A percentile compares a stretch with the other conserved stretches of the same genome.
These are phyloP conservation scores for Pantelozetes paolii DNA, from an alignment of 2,888 invertebrate species.

Conservation along the genomic window DNA sequence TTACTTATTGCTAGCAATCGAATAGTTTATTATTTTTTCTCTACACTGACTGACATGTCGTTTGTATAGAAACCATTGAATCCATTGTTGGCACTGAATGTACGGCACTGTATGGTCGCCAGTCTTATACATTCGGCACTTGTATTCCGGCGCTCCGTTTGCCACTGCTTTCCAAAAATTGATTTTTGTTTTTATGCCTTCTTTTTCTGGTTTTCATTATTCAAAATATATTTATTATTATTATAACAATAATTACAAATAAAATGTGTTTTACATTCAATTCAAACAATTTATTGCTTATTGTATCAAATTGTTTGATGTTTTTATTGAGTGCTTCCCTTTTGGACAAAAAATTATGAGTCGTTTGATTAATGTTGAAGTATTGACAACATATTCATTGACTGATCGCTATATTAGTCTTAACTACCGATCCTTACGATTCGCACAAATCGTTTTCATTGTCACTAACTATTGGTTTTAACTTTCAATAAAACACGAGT, in stretches of 20 bases:
- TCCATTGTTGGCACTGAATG: constrained; percentile 7
- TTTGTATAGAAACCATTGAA: background rate
- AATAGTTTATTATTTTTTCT: constrained; percentile 30
- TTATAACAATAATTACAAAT: background rate
- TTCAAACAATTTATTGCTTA: background rate
- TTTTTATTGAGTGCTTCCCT: background rate
- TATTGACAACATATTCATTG: background rate
- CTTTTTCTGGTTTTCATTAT: background rate
- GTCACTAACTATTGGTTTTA: too few relatives aligned
- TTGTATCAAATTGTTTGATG: background rate
- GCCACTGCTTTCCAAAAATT: background rate
- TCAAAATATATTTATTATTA: background rate
- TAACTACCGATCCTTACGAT: too few relatives aligned
- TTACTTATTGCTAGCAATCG: background rate
- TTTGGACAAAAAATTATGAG: background rate
- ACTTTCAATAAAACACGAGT: background rate
- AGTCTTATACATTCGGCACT: background rate
- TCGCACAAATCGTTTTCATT: too few relatives aligned
- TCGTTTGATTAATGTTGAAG: background rate
- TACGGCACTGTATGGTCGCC: too few relatives aligned
- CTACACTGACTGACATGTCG: constrained; percentile 3
- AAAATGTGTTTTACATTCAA: background rate
- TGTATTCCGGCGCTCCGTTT: constrained; percentile 5
- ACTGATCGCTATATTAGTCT: background rate
- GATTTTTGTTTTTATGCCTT: too few relatives aligned